These are phyloP conservation scores for Diplodus puntazzo DNA, from an alignment of 2,797 vertebrate species.

Conservation along the genomic window DNA sequence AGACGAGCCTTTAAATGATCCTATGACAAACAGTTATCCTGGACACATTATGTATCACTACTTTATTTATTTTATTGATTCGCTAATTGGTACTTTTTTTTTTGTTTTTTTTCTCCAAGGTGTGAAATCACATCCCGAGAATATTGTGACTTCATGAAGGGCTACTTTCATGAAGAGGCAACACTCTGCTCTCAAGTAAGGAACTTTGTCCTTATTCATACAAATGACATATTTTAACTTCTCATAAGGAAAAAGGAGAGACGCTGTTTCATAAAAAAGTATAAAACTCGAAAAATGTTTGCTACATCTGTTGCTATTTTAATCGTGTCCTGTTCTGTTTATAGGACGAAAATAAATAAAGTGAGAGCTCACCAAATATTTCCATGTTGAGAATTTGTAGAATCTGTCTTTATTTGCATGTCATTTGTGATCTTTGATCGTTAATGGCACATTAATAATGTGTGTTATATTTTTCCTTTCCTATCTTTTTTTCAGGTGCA, in stretches of 20 bases:
- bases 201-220: neutral
- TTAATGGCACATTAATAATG: neutral
- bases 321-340: neutral
- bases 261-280: neutral
- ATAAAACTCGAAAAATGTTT: neutral
- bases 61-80: neutral
- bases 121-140: slow-evolving; percentile 99
- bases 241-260: neutral
- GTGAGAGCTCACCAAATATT: neutral
- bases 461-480: neutral
- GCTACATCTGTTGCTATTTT: neutral
- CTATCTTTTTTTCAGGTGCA: slow-evolving; percentile 87
- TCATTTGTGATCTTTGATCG: neutral
- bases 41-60: neutral
- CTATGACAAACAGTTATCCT: neutral
- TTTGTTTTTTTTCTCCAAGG: slow-evolving; percentile 75
- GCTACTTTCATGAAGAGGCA: slow-evolving; percentile 98
- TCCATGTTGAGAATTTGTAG: neutral
- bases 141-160: slow-evolving; percentile 98
- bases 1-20: slow-evolving; percentile 9
- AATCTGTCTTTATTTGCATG: neutral
- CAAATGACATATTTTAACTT: neutral
- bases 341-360: slow-evolving; percentile 5
- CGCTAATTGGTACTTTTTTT: neutral
- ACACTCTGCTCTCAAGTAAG: slow-evolving; percentile 97